Evolutionary conservation across 1,140 invertebrate species (phyloP), one percentile per base, ranked within the genome.

Genomic region (Papilio helenus): DNA sequence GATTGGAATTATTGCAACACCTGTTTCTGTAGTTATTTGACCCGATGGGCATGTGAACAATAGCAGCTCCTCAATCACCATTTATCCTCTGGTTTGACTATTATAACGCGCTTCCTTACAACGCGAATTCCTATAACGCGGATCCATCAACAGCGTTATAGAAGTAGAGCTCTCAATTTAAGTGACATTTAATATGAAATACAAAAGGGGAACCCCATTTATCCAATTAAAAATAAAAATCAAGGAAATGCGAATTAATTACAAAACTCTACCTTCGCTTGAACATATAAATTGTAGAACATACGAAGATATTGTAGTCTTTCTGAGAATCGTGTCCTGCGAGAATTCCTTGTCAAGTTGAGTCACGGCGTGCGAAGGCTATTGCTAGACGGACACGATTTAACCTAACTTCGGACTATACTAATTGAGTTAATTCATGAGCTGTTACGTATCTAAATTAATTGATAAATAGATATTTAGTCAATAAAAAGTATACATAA

Each of bases 241-340:
- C 26, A 68, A 68, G 61, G 61, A 68, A 29, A 16, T 68, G 26
- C 0, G 16, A 68, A 34, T 26, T 20, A 68, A 68, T 20, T 20
- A 26, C 23, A 68, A 68, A 68, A 68, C 3, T 29, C 10, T 68
- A 29, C 10, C 23, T 23, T 34, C 26, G 61, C 26, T 68, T 68
- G 14, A 29, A 34, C 23, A 68, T 58, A 20, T 58, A 7, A 58
- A 58, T 29, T 68, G 61, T 34, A 68, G 61, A 68, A 68, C 26
- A 68, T 68, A 68, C 26, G 12, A 29, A 68, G 4, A 68, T 68
- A 61, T 61, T 23, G 29, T 61, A 26, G 58, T 61, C 23, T 61
- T 61, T 61, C 58, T 14, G 58, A 61, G 61, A 68, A 68, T 68
- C 61, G 61, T 68, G 61, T 68, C 61, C 61, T 68, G 61, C 14